Evolutionary conservation across 2,797 vertebrate genomes (phyloP).

Genomic region (Jordanella pulchra): DNA sequence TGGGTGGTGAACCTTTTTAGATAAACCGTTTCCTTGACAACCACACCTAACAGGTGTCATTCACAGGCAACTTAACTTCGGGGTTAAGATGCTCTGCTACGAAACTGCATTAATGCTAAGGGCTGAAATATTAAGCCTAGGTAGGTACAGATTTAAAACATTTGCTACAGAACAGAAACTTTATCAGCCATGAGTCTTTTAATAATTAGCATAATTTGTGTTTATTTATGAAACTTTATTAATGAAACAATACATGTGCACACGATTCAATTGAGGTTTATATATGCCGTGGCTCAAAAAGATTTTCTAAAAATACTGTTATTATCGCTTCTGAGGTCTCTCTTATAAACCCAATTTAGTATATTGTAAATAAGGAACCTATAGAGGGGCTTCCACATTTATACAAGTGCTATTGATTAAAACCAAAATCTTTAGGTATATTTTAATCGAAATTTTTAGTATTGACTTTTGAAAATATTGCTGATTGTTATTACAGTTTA

Average conservation of each 20-base stretch:
- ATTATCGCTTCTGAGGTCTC: neutral
- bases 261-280: neutral
- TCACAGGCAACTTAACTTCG: no score
- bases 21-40: neutral
- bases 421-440: neutral
- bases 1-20: neutral
- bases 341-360: neutral
- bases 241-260: neutral
- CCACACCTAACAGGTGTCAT: no score
- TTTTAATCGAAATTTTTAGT: neutral
- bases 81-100: no score
- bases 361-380: neutral
- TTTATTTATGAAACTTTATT: neutral
- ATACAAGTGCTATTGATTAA: neutral
- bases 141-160: no score
- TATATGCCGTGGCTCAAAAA: neutral
- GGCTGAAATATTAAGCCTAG: no score
- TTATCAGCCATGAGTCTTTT: neutral
- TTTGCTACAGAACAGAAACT: no score
- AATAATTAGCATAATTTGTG: neutral
- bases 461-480: neutral
- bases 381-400: no score
- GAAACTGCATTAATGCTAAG: no score
- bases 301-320: neutral
- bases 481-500: neutral